Conservation (phyloP, 2,888 invertebrate genomes). For the Agrilus mali region DNA sequence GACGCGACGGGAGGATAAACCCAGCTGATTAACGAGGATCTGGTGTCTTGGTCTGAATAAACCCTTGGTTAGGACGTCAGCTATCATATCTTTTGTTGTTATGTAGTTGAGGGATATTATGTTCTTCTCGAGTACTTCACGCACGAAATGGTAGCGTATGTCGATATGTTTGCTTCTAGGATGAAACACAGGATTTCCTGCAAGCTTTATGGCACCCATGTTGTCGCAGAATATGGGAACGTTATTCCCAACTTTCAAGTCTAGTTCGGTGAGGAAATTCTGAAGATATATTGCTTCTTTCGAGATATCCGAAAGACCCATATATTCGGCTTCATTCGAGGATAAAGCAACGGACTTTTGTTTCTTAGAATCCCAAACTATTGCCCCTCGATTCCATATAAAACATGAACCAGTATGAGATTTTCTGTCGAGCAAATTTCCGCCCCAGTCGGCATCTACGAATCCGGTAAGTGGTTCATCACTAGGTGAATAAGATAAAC, state of each 20-base stretch:
- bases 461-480: too few relatives aligned
- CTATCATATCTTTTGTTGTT: constrained; percentile 6
- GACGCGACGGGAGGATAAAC: not conserved
- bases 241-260: not conserved
- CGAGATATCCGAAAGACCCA: too few relatives aligned
- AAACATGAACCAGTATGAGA: too few relatives aligned
- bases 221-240: constrained; percentile 4
- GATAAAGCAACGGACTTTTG: too few relatives aligned
- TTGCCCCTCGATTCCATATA: too few relatives aligned
- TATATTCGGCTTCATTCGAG: too few relatives aligned
- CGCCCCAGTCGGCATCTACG: too few relatives aligned
- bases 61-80: constrained; percentile 4
- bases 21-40: not conserved
- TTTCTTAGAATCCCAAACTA: too few relatives aligned
- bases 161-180: constrained; percentile 8
- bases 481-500: too few relatives aligned
- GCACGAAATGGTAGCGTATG: constrained; percentile 6
- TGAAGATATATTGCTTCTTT: constrained; percentile 7
- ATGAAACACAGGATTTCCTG: constrained; percentile 8
- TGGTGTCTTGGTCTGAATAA: constrained; percentile 3
- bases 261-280: constrained; percentile 4
- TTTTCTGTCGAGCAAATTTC: too few relatives aligned
- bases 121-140: constrained; percentile 3
- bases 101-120: constrained; percentile 1
- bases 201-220: constrained; percentile 4